Evolutionary conservation across 2,888 invertebrate genomes (phyloP), one percentile per base, ranked within the genome.

Genomic region (Sphecodes monilicornis): DNA sequence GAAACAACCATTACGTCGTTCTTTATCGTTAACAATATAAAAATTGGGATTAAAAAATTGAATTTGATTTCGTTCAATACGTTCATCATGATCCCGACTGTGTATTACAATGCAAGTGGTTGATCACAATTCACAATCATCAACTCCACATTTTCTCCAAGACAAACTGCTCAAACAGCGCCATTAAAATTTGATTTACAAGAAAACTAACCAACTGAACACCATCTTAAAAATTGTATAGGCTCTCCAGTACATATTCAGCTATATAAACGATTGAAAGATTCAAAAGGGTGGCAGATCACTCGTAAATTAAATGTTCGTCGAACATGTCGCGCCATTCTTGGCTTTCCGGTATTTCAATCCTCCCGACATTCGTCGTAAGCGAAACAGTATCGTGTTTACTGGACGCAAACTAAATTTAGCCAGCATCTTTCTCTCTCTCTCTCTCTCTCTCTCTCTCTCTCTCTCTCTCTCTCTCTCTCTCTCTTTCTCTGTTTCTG

Each of bases 401-500:
- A 90, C 86, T 84, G 84, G 84, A 88, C 88, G 83, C 54, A 77
- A 71, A 91, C 91, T 93, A 92, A 91, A 91, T 92, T 92, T 92
- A 92, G 91, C 87, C 46, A 78, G 29, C 22, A 26, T 32, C 60
- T 36, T 69, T 85, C 86, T 88, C 22, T 22, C 80, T 77, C 41
- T 16, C 50, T 39, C 54, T 29, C 64, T n/a, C 86, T 88, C 43
- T 16, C 46, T 29, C 71, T 46, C 57, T 85, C 86, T 88, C 36
- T 10, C 77, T 77, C 18, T 18, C 68, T 41, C 86, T 88, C 22
- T 22, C 80, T 77, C 41, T 16, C 50, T 39, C 54, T 29, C 86
- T 88, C 43, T 16, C 46, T 29, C 71, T 46, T 66, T 85, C 86
- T 88, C 36, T 10, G 78, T 77, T n/a, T 18, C 68, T 41, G 54